These are phyloP conservation scores for Tarsius wallacei DNA, from an alignment of 2,797 vertebrate species.

Conservation along the genomic window DNA sequence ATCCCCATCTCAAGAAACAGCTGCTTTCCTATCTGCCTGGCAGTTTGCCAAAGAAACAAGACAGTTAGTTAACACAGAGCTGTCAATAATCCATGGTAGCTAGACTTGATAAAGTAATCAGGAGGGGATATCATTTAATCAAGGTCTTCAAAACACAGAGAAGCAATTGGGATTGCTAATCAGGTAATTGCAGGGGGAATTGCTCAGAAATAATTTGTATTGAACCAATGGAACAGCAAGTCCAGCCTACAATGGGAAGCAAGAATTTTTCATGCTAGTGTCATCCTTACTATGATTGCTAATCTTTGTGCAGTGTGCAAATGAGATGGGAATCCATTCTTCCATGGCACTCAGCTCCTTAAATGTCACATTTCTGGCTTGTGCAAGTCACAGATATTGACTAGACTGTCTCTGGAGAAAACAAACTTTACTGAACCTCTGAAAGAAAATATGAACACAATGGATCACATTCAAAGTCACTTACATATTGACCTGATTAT, in stretches of 20 bases:
- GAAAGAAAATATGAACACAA: not conserved
- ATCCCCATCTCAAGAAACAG: constrained; percentile 80
- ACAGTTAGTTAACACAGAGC: constrained; percentile 76
- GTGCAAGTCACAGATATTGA: constrained; percentile 66
- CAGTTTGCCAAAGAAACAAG: constrained; percentile 73
- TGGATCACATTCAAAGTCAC: constrained; percentile 13
- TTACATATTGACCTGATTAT: constrained; percentile 56
- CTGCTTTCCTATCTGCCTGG: constrained; percentile 79
- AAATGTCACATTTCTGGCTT: constrained; percentile 68
- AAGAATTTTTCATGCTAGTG: constrained; percentile 65
- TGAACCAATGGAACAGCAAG: constrained; percentile 55
- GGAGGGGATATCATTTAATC: constrained; percentile 84
- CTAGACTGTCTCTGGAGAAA: constrained; percentile 59
- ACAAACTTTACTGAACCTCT: constrained; percentile 53
- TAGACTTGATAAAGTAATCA: constrained; percentile 86
- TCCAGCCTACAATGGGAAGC: not conserved
- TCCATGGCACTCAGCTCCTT: not conserved
- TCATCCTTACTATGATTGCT: constrained; percentile 60
- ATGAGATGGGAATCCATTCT: constrained; percentile 61
- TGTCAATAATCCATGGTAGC: constrained; percentile 84
- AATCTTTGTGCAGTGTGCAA: constrained; percentile 56
- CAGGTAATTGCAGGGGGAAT: constrained; percentile 68
- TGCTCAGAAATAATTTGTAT: constrained; percentile 76
- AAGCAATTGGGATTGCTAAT: constrained; percentile 80
- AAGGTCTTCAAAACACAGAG: constrained; percentile 77